Base-by-base conservation (phyloP, 2,888 invertebrate species). In the Pyralis farinalis region DNA sequence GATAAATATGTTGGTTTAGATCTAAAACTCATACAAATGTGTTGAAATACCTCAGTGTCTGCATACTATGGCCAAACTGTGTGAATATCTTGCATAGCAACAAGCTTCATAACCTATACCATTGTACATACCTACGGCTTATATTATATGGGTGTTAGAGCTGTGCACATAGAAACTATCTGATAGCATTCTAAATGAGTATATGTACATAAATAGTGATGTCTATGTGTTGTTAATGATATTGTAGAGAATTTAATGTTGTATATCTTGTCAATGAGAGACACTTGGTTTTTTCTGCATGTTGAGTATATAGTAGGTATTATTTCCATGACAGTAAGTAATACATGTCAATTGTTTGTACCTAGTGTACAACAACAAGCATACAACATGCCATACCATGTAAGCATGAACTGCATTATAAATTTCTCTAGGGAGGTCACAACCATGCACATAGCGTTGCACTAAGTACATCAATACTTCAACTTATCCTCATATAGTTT, bases 21-120 rank as follows among this genome's bases (percentile, higher is more conserved):
- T 12, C 7, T 28, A 25, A 37, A 43, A 41, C 12, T 22, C 6
- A 11, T 40, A 31, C 27, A 34, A 42, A 32, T n/a, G 20, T 16
- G 16, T 35, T 31, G 12, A 7, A 37, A 22, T 37, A 42, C 29
- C 8, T 16, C n/a, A n/a, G 10, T 25, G 34, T 27, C 37, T 1
- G 11, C 5, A 30, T 11, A 20, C 7, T 31, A 29, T 16, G 30
- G 33, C n/a, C 35, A 28, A 35, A 57, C 50, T 53, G 54, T 58
- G 59, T 63, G 53, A 46, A 66, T 73, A 71, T 72, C 75, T 80
- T 66, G 78, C 85, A 77, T 84, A 79, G 84, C 78, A 85, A 85
- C 84, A 81, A 73, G 71, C 59, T 53, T 66, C 76, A 77, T 83
- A 80, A 79, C 78, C 79, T 80, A 78, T 72, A 75, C 68, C 58